Base-by-base conservation (phyloP, 2,888 invertebrate species). In the Pinctada fucata region DNA sequence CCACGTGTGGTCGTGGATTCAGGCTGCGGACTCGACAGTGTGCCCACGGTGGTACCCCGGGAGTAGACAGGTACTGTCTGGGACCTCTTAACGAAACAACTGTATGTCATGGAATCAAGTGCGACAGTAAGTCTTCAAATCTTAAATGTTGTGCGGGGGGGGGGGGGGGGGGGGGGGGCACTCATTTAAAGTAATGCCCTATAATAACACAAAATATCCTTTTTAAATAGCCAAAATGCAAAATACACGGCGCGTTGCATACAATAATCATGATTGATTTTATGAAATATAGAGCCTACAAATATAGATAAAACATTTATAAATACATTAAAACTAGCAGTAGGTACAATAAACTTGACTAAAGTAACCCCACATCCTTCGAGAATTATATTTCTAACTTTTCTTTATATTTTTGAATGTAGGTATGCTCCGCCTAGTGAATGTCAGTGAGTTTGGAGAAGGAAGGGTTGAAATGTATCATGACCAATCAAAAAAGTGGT, bases 1-100 rank as follows among this genome's bases (percentile, higher is more conserved):
- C 79, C 10, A 88, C 89, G 0, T 91, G 91, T 86, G 91, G 91
- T 0, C 82, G 70, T 5, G 91, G 91, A 1, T 58, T 81, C 16
- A 87, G 83, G 76, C 76, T 79, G 3, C 83, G 91, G 31, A 75
- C 79, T 52, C 84, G 91, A n/a, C 79, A 79, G 3, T 91, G 91
- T 79, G 78, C 85, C 10, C 86, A 91, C 79, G 87, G 88, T 3
- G 90, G 90, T 1, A 83, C 78, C 2, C 85, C 87, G 0, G 89
- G 89, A 2, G 83, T 86, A 10, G 90, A 90, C 76, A 77, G 89
- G 6, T 89, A 84, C 79, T 90, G 90, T 73, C 79, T 88, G 2
- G 90, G 90, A 4, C 85, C 86, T 73, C 78, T 81, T 51, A 86
- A 84, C 66, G 80, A 89, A 74, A 83, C 85, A 4, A 82, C 86